phyloP scores from a whole-genome alignment of 2,888 invertebrate genomes.

The Anarsia innoxiella region DNA sequence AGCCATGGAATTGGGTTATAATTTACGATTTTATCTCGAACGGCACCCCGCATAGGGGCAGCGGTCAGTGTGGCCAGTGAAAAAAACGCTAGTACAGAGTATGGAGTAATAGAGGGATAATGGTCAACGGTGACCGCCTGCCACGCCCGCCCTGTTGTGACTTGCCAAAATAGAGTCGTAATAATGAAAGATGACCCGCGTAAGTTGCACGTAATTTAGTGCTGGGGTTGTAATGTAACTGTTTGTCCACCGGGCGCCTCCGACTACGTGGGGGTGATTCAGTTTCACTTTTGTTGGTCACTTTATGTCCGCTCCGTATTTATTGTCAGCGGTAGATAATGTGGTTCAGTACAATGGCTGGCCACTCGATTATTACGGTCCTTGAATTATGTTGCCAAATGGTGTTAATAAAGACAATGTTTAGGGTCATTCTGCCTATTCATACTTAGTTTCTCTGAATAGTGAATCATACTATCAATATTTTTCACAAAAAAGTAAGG shows the following conservation, averaged over 20 bases:
- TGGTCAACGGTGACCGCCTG: constrained; percentile 52
- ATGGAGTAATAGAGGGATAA: constrained; percentile 49
- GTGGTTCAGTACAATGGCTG: constrained; percentile 14
- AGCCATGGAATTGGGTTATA: constrained; percentile 73
- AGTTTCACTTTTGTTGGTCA: constrained; percentile 65
- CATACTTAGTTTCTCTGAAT: too few relatives aligned
- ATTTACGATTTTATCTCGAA: constrained; percentile 73
- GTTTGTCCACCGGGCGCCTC: constrained; percentile 48
- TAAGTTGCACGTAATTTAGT: constrained; percentile 65
- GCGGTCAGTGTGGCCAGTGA: constrained; percentile 57
- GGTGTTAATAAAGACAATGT: too few relatives aligned
- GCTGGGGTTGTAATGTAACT: too few relatives aligned
- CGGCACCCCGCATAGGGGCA: constrained; percentile 67
- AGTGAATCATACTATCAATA: too few relatives aligned
- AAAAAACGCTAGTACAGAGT: constrained; percentile 46
- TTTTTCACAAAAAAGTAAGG: too few relatives aligned
- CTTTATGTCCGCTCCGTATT: constrained; percentile 50
- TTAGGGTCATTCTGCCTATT: too few relatives aligned
- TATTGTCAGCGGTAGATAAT: constrained; percentile 40
- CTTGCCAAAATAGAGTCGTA: constrained; percentile 72
- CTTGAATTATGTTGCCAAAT: constrained; percentile 9
- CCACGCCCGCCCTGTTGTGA: constrained; percentile 65
- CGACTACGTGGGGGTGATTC: constrained; percentile 52
- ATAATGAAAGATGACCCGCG: constrained; percentile 68
- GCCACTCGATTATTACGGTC: constrained; percentile 9